Conservation (phyloP, 2,113 vertebrate genomes). For the Hiodon alosoides region DNA sequence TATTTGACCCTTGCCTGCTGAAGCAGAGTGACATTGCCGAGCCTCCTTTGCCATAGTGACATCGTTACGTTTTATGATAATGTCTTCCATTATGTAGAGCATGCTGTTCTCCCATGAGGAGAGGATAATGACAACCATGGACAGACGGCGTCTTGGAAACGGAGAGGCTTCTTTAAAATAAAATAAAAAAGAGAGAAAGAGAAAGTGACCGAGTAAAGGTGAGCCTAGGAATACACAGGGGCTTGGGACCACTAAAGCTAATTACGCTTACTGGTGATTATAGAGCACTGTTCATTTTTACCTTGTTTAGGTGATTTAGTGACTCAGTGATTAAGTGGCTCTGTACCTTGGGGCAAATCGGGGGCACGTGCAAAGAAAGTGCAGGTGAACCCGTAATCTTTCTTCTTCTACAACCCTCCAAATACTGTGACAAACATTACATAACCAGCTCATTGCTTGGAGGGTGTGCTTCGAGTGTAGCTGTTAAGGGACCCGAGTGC, state of each 20-base stretch:
- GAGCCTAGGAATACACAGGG: slow-evolving; percentile 41
- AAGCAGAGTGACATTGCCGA: slow-evolving; percentile 36
- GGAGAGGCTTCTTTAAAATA: slow-evolving; percentile 2
- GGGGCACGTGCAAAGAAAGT: neutral
- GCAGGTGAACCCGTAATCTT: neutral
- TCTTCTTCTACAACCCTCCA: neutral
- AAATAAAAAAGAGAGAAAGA: neutral
- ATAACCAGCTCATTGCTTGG: no score
- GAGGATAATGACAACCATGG: slow-evolving; percentile 30
- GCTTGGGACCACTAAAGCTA: slow-evolving; percentile 49
- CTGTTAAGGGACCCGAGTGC: no score
- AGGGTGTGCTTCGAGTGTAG: no score
- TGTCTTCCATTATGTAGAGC: neutral
- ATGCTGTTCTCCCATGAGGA: slow-evolving; percentile 18
- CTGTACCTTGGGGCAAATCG: no score
- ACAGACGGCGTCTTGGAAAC: slow-evolving; percentile 28
- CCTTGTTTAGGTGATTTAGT: slow-evolving; percentile 41
- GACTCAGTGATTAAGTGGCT: neutral
- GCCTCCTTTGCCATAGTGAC: slow-evolving; percentile 40
- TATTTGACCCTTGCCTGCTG: slow-evolving; percentile 35
- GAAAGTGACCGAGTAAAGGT: slow-evolving; percentile 52
- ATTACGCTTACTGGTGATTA: slow-evolving; percentile 61
- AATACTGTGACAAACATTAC: no score
- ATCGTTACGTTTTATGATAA: slow-evolving; percentile 38
- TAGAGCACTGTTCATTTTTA: slow-evolving; percentile 42